Base-by-base conservation (phyloP, 1,140 invertebrate species). In the Macrobrachium nipponense region DNA sequence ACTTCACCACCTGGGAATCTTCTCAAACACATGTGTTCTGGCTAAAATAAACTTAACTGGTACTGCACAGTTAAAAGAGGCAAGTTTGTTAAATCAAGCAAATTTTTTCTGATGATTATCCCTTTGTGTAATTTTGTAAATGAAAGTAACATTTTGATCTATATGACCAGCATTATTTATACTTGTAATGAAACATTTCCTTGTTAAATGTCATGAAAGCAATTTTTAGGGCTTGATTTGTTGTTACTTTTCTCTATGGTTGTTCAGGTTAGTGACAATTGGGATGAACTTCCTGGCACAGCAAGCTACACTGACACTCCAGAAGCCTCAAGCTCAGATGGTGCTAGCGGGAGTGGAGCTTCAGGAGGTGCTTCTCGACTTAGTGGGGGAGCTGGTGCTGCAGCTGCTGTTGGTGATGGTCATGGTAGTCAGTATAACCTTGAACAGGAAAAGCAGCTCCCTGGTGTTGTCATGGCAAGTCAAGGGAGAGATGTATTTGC, bases 401-500 rank as follows among this genome's bases (percentile, higher is more conserved):
- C 72, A 77, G 87, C 68, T 68, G 81, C 82, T 68, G 81, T 84
- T 17, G 85, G 80, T 0, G 88, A 89, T 61, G 77, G 85, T 18
- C 62, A 85, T 66, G 85, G 82, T 27, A 72, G 80, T 70, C 61
- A 80, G 23, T 88, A 87, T 77, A 87, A 89, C 60, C 82, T 89
- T 60, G 89, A 90, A 43, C 88, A 92, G 90, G 92, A 93, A 89
- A 93, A 93, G 89, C 91, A 91, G 83, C 89, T 93, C 59, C 93
- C 93, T 76, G 92, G 93, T 20, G 92, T 93, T 58, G 91, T 93
- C 10, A 93, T 93, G 91, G 91, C 93, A 10, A 89, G 90, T 66
- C 92, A 91, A 76, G 92, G 88, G 10, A 73, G 91, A 70, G 91
- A 93, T 87, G 91, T 93, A 12, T 93, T 93, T 90, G 90, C 92